These are phyloP conservation scores for Carapus acus DNA, from an alignment of 2,797 vertebrate genomes.

Conservation along the genomic window DNA sequence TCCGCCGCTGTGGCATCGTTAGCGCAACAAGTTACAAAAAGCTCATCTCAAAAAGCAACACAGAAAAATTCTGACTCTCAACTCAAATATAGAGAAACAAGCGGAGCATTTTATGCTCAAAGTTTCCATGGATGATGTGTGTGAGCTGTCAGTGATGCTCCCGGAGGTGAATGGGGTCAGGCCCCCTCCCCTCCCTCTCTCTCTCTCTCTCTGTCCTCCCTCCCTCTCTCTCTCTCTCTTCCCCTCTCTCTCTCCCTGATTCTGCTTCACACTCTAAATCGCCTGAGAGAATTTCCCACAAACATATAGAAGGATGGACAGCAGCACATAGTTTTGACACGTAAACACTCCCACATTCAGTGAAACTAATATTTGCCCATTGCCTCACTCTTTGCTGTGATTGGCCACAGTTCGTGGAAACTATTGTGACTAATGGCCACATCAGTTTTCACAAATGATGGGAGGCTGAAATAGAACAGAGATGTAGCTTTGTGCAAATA, in stretches of 20 bases:
- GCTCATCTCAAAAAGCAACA: constrained; percentile 1
- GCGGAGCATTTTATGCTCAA: constrained; percentile 16
- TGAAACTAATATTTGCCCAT: too few species aligned
- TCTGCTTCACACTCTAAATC: too few species aligned
- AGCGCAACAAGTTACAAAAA: not conserved
- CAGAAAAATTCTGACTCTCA: constrained; percentile 9
- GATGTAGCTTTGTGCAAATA: too few species aligned
- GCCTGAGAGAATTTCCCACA: too few species aligned
- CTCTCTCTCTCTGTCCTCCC: not conserved
- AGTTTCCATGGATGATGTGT: constrained; percentile 21
- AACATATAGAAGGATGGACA: too few species aligned
- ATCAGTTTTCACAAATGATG: too few species aligned
- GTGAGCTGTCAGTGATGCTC: constrained; percentile 10
- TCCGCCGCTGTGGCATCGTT: not conserved
- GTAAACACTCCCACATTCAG: too few species aligned
- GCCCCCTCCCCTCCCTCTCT: not conserved
- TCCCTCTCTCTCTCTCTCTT: not conserved
- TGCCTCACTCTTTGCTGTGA: too few species aligned
- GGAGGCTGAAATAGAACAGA: too few species aligned
- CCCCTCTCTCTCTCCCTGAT: not conserved
- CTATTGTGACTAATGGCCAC: too few species aligned
- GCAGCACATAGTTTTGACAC: too few species aligned
- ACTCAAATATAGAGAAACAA: constrained; percentile 9
- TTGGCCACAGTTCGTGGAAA: too few species aligned
- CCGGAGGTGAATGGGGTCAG: constrained; percentile 24